A percentile compares a stretch with the other conserved stretches of the same genome.
phyloP scores from a whole-genome alignment of 2,797 vertebrate genomes.

The Neomorphus geoffroyi region DNA sequence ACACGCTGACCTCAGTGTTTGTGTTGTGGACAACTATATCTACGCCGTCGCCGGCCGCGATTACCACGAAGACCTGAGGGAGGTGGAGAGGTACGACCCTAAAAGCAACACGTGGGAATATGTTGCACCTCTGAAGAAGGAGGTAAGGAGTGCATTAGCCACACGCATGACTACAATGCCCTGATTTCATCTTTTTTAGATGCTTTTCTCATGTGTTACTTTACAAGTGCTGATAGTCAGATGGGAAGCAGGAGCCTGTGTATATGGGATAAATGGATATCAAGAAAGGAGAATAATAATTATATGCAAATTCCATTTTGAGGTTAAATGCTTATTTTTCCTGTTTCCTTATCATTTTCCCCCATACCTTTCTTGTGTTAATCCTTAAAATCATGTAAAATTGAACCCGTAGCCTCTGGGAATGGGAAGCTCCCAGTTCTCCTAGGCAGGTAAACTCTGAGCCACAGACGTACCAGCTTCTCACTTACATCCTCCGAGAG shows the following conservation, averaged over 20 bases:
- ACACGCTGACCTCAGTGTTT: slow-evolving; percentile 93
- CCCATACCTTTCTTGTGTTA: background rate
- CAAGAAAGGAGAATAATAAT: background rate
- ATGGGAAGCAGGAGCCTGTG: background rate
- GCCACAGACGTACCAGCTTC: background rate
- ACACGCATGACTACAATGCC: background rate
- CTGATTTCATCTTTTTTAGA: background rate
- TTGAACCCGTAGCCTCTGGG: background rate
- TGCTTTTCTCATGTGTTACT: background rate
- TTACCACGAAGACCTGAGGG: slow-evolving; percentile 89
- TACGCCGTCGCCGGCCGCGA: slow-evolving; percentile 94
- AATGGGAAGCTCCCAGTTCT: background rate
- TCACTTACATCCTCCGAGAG: background rate
- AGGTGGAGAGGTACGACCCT: slow-evolving; percentile 94
- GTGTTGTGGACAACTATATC: slow-evolving; percentile 85
- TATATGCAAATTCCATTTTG: background rate
- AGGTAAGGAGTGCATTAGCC: slow-evolving; percentile 80
- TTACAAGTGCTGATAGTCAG: background rate
- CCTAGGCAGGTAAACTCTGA: background rate
- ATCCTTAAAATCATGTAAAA: background rate
- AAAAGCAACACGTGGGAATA: slow-evolving; percentile 90
- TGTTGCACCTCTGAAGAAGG: slow-evolving; percentile 86
- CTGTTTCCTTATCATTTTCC: background rate
- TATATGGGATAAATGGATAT: background rate
- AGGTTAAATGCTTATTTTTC: background rate